Base-by-base conservation (phyloP, 1,140 invertebrate species). In the Mycetomoellerius zeteki region DNA sequence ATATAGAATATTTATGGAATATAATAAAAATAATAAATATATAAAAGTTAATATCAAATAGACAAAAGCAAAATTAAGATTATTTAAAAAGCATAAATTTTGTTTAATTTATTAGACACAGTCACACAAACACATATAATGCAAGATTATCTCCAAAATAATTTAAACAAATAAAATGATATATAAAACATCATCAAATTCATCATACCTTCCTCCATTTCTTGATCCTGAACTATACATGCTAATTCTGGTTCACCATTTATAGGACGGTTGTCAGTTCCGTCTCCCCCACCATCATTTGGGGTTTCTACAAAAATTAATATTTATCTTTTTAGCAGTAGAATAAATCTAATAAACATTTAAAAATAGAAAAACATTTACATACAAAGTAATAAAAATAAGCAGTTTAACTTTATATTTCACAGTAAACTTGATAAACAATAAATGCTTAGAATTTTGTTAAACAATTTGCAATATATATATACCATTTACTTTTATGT, bases 161-260 rank as follows among this genome's bases (percentile, higher is more conserved):
- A 56, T 75, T 56, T 10, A 50, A 27, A 24, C 12, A 47, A 62
- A 76, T n/a, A 43, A 24, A 43, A 43, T n/a, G 12, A 14, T 27
- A 54, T 27, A 54, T 64, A 1, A 30, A 43, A 80, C 21, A 75
- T 43, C 21, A 75, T 43, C 8, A 33, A 54, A 73, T 50, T 71
- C 19, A 75, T 76, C 27, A 54, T 94, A 97, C 96, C 96, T 96
- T 97, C 96, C 91, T 96, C 96, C 96, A 97, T 97, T 81, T 96
- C 96, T 93, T 96, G 96, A 94, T 96, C 96, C 92, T 96, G 95
- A 85, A 94, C 94, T 88, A 95, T 91, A 84, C 94, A 94, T 72
- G 94, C 92, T 92, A 96, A 95, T 89, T 96, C 95, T 76, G 96
- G 94, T 92, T 96, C 96, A 84, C 96, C 96, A 94, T 96, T 97